A percentile compares a stretch with the other conserved stretches of the same genome.
phyloP scores from a whole-genome alignment of 2,113 vertebrate genomes.

The Polypterus bichir region DNA sequence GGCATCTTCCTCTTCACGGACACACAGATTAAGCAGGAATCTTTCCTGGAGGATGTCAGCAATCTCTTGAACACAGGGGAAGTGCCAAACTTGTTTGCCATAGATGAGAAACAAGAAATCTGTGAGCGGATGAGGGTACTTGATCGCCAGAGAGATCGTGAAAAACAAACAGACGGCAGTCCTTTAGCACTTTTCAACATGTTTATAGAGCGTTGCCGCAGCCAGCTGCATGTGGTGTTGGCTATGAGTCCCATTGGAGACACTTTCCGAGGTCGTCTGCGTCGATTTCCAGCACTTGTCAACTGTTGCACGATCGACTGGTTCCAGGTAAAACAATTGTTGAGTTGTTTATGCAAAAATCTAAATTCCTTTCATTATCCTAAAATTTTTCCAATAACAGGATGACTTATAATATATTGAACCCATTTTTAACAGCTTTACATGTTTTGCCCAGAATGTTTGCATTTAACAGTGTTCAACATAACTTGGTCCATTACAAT shows the following conservation, averaged over 20 bases:
- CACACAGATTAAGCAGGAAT: constrained; percentile 77
- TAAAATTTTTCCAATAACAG: no score
- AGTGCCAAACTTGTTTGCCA: constrained; percentile 73
- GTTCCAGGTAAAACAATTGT: constrained; percentile 64
- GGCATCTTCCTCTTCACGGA: constrained; percentile 82
- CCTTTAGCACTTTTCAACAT: constrained; percentile 75
- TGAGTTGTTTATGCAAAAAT: background rate
- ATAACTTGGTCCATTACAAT: no score
- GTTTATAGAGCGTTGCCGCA: constrained; percentile 76
- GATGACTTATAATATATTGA: no score
- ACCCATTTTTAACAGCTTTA: no score
- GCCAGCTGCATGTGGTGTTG: constrained; percentile 73
- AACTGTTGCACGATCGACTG: constrained; percentile 90
- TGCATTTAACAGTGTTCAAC: no score
- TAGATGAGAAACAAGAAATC: constrained; percentile 77
- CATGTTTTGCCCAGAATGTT: no score
- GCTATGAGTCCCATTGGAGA: constrained; percentile 88
- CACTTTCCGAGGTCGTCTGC: constrained; percentile 63
- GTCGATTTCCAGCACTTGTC: constrained; percentile 78
- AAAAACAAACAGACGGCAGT: constrained; percentile 76
- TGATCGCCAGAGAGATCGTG: constrained; percentile 62
- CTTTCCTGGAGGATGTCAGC: constrained; percentile 78
- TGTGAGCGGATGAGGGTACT: constrained; percentile 73
- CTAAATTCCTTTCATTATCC: no score
- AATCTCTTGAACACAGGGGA: constrained; percentile 83